Percentiles rank a stretch among this genome's conserved stretches.
Evolutionary conservation across 2,888 invertebrate species (phyloP).

Genomic region (Volucella inanis): DNA sequence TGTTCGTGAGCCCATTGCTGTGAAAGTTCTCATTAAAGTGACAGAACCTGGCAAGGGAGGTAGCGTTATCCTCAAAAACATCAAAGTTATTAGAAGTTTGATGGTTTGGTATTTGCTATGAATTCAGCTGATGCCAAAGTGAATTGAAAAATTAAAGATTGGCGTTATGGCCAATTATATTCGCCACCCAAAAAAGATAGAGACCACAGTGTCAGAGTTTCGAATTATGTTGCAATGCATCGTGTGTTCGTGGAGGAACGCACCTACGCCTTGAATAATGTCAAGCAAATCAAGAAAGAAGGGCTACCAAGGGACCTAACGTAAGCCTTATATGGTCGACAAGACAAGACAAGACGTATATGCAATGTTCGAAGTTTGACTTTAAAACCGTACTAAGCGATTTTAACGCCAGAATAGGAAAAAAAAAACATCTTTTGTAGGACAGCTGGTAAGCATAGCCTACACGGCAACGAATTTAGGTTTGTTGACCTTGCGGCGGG

Average conservation of each 20-base stretch:
- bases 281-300: slow-evolving; percentile 98
- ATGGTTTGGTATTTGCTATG: slow-evolving; percentile 97
- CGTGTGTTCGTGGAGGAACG: slow-evolving; percentile 98
- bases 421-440: slow-evolving; percentile 87
- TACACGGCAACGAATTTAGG: too few relatives aligned
- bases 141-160: slow-evolving; percentile 98
- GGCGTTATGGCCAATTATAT: slow-evolving; percentile 99
- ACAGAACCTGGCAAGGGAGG: slow-evolving; percentile 86
- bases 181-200: slow-evolving; percentile 99
- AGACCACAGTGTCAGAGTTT: slow-evolving; percentile 97
- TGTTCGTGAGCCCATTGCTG: slow-evolving; percentile 99
- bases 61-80: slow-evolving; percentile 95
- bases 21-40: slow-evolving; percentile 94
- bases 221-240: slow-evolving; percentile 99
- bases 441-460: slow-evolving; percentile 96
- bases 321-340: too few relatives aligned
- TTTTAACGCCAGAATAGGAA: too few relatives aligned
- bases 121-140: slow-evolving; percentile 93
- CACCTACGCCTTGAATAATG: slow-evolving; percentile 98
- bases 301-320: too few relatives aligned
- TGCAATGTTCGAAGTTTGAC: too few relatives aligned
- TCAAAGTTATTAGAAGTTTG: slow-evolving; percentile 98
- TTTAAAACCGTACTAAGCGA: slow-evolving; percentile 87
- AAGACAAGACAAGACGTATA: too few relatives aligned
- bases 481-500: too few relatives aligned